Evolutionary conservation across 1,140 invertebrate genomes (phyloP).

Genomic region (Adelges cooleyi): DNA sequence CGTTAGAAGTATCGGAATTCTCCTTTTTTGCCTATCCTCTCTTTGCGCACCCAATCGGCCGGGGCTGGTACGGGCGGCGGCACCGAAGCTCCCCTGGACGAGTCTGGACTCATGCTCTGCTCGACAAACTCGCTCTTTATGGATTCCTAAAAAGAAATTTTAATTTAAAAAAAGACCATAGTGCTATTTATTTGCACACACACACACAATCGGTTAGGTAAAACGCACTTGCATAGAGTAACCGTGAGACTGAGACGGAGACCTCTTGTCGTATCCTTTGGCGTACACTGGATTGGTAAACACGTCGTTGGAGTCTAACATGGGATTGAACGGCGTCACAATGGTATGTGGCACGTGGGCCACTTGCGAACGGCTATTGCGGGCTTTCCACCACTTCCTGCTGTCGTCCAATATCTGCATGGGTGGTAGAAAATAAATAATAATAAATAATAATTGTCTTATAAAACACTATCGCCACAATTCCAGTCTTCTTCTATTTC

Average conservation of each 20-base stretch:
- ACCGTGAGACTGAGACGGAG: neutral
- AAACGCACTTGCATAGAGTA: slow-evolving; percentile 4
- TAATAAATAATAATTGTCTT: no score
- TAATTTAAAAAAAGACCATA: no score
- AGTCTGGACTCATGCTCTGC: slow-evolving; percentile 40
- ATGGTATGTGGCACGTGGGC: slow-evolving; percentile 97
- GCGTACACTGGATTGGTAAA: slow-evolving; percentile 63
- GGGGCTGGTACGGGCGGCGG: slow-evolving; percentile 45
- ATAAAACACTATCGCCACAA: no score
- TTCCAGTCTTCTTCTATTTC: no score
- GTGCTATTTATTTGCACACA: neutral
- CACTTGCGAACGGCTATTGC: slow-evolving; percentile 73
- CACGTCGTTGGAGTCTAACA: slow-evolving; percentile 43
- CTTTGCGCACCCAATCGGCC: slow-evolving; percentile 70
- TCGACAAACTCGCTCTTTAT: slow-evolving; percentile 37
- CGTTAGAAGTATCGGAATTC: slow-evolving; percentile 84
- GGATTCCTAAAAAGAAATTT: slow-evolving; percentile 38
- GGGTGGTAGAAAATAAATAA: no score
- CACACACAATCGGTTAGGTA: neutral
- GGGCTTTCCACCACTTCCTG: slow-evolving; percentile 97
- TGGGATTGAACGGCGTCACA: slow-evolving; percentile 55
- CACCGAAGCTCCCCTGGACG: slow-evolving; percentile 30
- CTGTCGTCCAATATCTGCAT: slow-evolving; percentile 81
- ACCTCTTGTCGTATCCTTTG: slow-evolving; percentile 37
- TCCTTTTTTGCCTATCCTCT: slow-evolving; percentile 84